Conservation (phyloP, 2,113 vertebrate genomes). For the Acanthochromis polyacanthus region DNA sequence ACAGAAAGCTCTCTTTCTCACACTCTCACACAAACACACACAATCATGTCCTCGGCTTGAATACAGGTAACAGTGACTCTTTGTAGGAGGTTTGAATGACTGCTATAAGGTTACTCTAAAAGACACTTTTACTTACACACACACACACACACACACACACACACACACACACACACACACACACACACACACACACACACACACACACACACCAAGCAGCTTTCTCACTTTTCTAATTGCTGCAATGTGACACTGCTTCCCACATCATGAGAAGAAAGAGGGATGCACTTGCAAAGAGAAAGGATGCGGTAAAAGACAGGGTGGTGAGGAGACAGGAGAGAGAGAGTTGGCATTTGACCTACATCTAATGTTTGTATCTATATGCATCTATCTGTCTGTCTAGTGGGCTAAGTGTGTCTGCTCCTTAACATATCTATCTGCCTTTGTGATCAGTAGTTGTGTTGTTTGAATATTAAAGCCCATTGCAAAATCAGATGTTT, state of each 20-base stretch:
- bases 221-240: conserved; percentile 67
- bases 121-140: conserved; percentile 44
- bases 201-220: conserved; percentile 27
- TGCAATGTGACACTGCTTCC: conserved; percentile 77
- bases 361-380: conserved; percentile 30
- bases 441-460: too few relatives aligned
- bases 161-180: background rate
- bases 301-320: conserved; percentile 8
- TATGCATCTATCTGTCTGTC: background rate
- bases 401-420: background rate
- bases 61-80: conserved; percentile 71
- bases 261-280: conserved; percentile 65
- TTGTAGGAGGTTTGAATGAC: conserved; percentile 76
- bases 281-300: conserved; percentile 26
- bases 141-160: conserved; percentile 8
- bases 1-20: conserved; percentile 42
- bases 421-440: background rate
- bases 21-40: conserved; percentile 29
- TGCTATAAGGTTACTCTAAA: conserved; percentile 76
- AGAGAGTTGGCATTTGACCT: conserved; percentile 54
- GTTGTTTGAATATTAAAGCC: too few relatives aligned
- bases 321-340: conserved; percentile 9
- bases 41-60: conserved; percentile 38
- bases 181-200: too few relatives aligned
- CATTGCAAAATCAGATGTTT: too few relatives aligned